Evolutionary conservation across 2,888 invertebrate genomes (phyloP).

Genomic region (Sclerodermus sp.): DNA sequence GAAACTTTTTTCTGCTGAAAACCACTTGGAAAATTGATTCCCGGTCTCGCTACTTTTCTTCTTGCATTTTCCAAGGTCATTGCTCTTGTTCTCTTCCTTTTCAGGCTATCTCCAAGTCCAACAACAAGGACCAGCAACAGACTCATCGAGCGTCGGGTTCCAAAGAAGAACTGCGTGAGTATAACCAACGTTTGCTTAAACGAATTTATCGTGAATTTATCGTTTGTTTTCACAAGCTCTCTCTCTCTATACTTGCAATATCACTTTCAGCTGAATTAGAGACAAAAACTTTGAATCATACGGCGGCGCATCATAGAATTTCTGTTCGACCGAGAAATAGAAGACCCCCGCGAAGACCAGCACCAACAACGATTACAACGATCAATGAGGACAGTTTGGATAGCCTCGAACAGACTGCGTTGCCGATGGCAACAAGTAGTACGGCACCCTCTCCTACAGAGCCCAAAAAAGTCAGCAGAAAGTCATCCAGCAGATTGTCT

Average conservation of each 20-base stretch:
- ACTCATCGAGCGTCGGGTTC: constrained; percentile 29
- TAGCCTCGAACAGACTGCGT: constrained; percentile 14
- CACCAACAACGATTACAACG: constrained; percentile 24
- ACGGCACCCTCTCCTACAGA: constrained; percentile 16
- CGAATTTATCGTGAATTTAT: too few species aligned
- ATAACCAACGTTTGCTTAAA: too few species aligned
- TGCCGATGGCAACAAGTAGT: constrained; percentile 12
- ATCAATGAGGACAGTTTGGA: constrained; percentile 34
- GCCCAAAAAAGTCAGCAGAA: constrained; percentile 26
- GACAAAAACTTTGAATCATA: constrained; percentile 46
- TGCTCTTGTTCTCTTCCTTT: too few species aligned
- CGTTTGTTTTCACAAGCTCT: not conserved
- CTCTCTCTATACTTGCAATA: not conserved
- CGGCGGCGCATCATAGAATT: constrained; percentile 53
- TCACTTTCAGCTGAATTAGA: constrained; percentile 42
- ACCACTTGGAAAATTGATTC: too few species aligned
- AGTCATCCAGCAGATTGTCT: constrained; percentile 47
- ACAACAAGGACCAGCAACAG: constrained; percentile 36
- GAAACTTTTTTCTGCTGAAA: too few species aligned
- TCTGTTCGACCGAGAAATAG: constrained; percentile 53
- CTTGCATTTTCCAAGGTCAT: too few species aligned
- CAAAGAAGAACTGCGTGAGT: constrained; percentile 54
- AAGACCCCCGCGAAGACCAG: constrained; percentile 45
- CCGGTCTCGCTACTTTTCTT: too few species aligned
- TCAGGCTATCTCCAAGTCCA: constrained; percentile 32